Conservation (phyloP, 2,797 vertebrate genomes). For the Peromyscus aztecus region DNA sequence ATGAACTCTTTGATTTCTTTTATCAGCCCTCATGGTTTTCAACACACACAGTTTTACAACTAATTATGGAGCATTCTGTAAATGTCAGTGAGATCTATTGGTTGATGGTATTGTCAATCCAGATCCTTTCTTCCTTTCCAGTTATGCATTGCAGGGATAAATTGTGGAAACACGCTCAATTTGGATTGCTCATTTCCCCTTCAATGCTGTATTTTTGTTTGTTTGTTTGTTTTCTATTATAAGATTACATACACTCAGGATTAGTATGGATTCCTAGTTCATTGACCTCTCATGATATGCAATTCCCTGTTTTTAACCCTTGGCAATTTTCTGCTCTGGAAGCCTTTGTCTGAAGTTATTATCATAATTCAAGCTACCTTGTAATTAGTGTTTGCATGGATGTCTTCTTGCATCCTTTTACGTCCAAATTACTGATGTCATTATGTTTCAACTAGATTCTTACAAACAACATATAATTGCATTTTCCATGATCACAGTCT, state of each 20-base stretch:
- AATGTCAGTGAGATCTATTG: not conserved
- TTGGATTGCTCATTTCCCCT: not conserved
- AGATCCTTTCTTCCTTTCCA: not conserved
- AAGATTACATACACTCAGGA: not conserved
- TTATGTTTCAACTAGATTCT: conserved; percentile 11
- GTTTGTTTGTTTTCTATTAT: not conserved
- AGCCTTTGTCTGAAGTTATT: conserved; percentile 28
- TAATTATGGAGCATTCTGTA: not conserved
- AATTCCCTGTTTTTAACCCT: conserved; percentile 5
- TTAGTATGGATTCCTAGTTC: not conserved
- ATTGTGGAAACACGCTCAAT: not conserved
- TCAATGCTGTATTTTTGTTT: not conserved
- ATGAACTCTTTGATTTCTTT: conserved; percentile 28
- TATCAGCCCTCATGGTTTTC: not conserved
- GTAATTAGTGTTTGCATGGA: not conserved
- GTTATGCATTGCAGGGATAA: not conserved
- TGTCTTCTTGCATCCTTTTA: not conserved
- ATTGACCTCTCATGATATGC: not conserved
- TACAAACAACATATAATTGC: not conserved
- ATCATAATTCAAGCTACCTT: not conserved
- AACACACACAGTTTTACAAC: not conserved
- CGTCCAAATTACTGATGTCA: not conserved
- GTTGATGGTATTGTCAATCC: not conserved
- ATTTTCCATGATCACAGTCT: not conserved
- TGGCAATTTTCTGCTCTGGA: not conserved